Evolutionary conservation across 2,113 vertebrate species (phyloP), one percentile per base, ranked within the genome.

Genomic region (Argyrosomus japonicus): DNA sequence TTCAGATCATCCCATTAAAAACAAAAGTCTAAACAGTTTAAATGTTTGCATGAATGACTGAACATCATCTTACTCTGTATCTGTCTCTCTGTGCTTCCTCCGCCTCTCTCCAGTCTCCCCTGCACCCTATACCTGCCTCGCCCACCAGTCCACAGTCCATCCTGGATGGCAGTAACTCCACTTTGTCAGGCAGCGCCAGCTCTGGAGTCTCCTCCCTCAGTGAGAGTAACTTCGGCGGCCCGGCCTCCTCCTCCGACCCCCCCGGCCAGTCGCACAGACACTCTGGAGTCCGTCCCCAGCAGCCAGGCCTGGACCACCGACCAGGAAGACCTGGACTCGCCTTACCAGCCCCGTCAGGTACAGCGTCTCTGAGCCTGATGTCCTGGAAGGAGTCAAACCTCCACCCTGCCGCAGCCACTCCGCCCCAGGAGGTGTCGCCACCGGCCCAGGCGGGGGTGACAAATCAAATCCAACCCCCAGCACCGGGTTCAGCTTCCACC

Each of bases 131-230:
- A 93, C 97, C 97, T 93, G 98, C 98, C 84, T 98, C 97, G 29
- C 98, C 97, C 91, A 99, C 97, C 93, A 99, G 97, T 95, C 97
- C 97, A 0, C 97, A 97, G 93, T 98, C 97, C 73, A 96, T 97
- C 89, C 96, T 98, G 90, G 97, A 97, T 89, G 97, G 98, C 94
- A 99, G 97, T 95, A 99, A 97, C 92, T 99, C 97, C 77, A 98
- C 97, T 7, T 87, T 99, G 79, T 99, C 98, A 0, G 98, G 97
- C 94, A 99, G 98, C 17, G 97, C 97, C 92, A 99, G 98, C 94
- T 98, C 97, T 0, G 98, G 98, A 0, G 97, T 99, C 80, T 99
- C 97, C 36, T 98, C 98, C 87, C 88, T 99, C 88, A 98, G 98
- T 0, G 97, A 99, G 92, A 99, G 98, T 90, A 98, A 97, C 93